Percentiles rank a stretch among this genome's conserved stretches.
These are phyloP conservation scores for Aegotheles bennettii DNA, from an alignment of 2,113 vertebrate species.

Conservation along the genomic window DNA sequence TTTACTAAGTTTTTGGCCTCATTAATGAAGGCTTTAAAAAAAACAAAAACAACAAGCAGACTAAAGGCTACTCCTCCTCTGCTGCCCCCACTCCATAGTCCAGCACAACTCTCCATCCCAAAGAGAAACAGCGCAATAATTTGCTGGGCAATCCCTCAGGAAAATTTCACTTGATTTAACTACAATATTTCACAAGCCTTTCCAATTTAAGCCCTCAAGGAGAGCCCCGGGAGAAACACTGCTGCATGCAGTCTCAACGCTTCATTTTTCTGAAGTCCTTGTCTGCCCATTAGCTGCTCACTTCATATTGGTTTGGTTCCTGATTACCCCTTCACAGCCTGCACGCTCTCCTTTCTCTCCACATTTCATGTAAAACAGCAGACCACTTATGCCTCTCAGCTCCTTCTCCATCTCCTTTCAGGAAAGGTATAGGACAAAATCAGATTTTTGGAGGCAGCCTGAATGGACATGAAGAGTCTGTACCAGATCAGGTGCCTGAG, in stretches of 20 bases:
- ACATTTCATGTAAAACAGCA: neutral
- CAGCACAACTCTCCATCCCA: neutral
- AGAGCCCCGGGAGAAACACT: neutral
- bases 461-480: neutral
- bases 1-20: neutral
- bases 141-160: neutral
- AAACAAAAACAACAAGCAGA: neutral
- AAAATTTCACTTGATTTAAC: neutral
- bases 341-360: neutral
- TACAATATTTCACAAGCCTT: neutral
- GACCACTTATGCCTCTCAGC: rapidly evolving
- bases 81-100: neutral
- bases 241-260: neutral
- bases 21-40: neutral
- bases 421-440: neutral
- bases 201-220: neutral
- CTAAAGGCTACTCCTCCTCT: neutral
- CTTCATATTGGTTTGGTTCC: neutral
- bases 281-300: neutral
- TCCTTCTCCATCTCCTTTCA: neutral
- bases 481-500: rapidly evolving
- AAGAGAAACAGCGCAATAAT: neutral
- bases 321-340: rapidly evolving
- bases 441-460: neutral
- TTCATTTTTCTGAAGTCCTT: neutral